Evolutionary conservation across 2,888 invertebrate species (phyloP), one percentile per base, ranked within the genome.

Genomic region (Mythimna albipuncta): DNA sequence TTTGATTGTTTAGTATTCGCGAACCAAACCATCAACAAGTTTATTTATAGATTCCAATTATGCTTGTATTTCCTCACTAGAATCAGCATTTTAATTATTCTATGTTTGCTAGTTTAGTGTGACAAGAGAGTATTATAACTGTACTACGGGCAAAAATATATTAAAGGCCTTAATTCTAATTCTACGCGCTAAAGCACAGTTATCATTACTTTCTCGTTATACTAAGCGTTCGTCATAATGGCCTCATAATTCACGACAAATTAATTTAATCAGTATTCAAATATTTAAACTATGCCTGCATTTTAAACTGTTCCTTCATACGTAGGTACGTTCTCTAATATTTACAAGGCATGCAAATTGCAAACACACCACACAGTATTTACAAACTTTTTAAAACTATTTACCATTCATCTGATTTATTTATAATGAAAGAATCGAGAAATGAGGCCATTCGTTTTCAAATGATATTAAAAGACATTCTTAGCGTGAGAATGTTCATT

Each of bases 201-300:
- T 69, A 74, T 68, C 52, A 79, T 58, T 47, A 81, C 77, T 79
- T 77, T 84, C 82, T 80, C 72, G 70, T 61, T 74, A 64, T 55
- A 81, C 76, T 72, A 68, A 75, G 35, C 77, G 41, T 77, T 75
- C 58, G 59, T 62, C 63, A 66, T 69, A 85, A 86, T 77, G 81
- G 72, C 80, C 82, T 77, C 83, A 82, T 81, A 71, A 71, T 77
- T 78, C 69, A 75, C 64, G 64, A 77, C 58, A 74, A 67, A 67
- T 72, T 63, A 66, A 78, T 74, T 64, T 80, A 80, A 81, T 74
- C 72, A 75, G 68, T 74, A 69, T 75, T 77, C 67, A 80, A 80
- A 81, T 78, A 77, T 77, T 72, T 70, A 72, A 81, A 72, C 35
- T 59, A 69, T 64, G 64, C 62, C 35, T 69, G 81, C 66, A 62